phyloP scores from a whole-genome alignment of 2,797 vertebrate genomes.

The Pterois miles region DNA sequence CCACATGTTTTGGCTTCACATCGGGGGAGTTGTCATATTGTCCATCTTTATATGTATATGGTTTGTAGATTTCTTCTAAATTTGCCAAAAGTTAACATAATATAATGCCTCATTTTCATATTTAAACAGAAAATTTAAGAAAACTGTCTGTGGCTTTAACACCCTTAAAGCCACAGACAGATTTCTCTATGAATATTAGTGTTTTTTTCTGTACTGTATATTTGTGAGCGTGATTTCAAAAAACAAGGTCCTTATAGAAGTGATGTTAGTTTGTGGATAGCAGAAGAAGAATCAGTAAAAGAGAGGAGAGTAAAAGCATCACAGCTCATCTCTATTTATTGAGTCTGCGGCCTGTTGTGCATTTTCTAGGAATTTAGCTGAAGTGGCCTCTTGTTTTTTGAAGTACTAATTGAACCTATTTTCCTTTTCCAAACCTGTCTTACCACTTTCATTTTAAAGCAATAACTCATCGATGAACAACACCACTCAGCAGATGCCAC shows the following conservation, averaged over 20 bases:
- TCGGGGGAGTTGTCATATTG: too few relatives aligned
- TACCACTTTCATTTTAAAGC: conserved; percentile 83
- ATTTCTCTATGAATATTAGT: neutral
- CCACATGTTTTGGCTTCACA: too few relatives aligned
- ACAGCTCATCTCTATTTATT: conserved; percentile 70
- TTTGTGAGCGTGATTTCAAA: neutral
- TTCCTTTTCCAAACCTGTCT: conserved; percentile 81
- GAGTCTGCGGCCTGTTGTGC: conserved; percentile 78
- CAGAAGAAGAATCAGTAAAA: neutral
- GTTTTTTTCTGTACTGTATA: neutral
- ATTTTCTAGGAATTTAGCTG: conserved; percentile 79
- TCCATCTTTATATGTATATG: too few relatives aligned
- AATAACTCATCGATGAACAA: conserved; percentile 82
- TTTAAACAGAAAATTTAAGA: too few relatives aligned
- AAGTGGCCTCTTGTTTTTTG: conserved; percentile 84
- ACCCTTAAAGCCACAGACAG: neutral
- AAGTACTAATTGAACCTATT: conserved; percentile 85
- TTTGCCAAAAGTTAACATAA: too few relatives aligned
- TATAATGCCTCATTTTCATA: too few relatives aligned
- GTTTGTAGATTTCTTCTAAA: too few relatives aligned
- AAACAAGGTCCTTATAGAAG: neutral
- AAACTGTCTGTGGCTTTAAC: too few relatives aligned
- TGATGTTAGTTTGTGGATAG: neutral
- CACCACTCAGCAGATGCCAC: conserved; percentile 77
- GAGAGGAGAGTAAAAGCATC: conserved; percentile 26